Base-by-base conservation (phyloP, 35 echinoderm and acorn worm species). In the Heliocidaris tuberculata region DNA sequence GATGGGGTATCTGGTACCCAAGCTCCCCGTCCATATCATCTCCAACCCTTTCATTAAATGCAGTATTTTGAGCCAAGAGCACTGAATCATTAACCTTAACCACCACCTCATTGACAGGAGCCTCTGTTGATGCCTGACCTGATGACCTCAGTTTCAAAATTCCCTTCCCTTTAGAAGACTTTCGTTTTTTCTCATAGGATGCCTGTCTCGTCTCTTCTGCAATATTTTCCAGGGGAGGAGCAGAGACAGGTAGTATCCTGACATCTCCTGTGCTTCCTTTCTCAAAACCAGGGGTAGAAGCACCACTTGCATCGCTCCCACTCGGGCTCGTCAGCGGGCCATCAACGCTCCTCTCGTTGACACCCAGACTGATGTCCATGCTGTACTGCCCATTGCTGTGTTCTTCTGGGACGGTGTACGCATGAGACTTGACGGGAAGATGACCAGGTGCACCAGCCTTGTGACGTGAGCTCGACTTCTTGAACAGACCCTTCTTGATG, bases 21-120 rank as follows among this genome's bases (percentile, higher is more conserved):
- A 60, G 49, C 48, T 93, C 95, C 50, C 96, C 85, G 56, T 31
- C 49, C 31, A 94, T 13, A 31, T 91, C 70, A 90, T 97, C 98
- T 30, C 95, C 93, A 32, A 97, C 65, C 19, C 95, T 59, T 49
- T 99, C 96, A 93, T 99, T 99, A 85, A 95, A 99, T 0, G 94
- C 94, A 13, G 96, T 97, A 88, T 99, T 99, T 29, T 96, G 86
- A 0, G 94, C 92, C 32, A 99, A 86, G 1, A 95, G 60, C 24
- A 50, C 49, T 15, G 91, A 93, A 96, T 99, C 98, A 90, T 97
- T 94, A 12, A 96, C 50, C n/a, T 95, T 96, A 9, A 88, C 88
- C 13, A 95, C 95, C 31, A 97, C 94, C 7, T 95, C 96, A 9
- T 93, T 95, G 13, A 94, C 85, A 21, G 95, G 87, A 47, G 31